These are phyloP conservation scores for Melanchra persicariae DNA, from an alignment of 2,888 invertebrate genomes.

Conservation along the genomic window DNA sequence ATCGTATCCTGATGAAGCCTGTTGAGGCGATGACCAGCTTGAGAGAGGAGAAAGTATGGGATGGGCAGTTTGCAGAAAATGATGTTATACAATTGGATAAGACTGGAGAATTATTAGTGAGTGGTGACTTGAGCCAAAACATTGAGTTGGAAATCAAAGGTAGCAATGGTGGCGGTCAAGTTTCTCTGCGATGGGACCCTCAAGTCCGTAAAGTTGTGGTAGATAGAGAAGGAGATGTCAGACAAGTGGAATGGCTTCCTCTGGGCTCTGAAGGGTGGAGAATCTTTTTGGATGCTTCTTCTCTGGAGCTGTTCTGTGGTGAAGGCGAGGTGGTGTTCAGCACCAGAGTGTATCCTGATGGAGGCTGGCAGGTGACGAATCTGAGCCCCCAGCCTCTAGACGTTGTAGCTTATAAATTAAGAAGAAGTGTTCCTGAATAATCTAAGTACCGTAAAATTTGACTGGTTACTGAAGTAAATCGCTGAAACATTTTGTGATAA, in stretches of 20 bases:
- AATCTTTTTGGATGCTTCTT: conserved; percentile 85
- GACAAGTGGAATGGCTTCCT: conserved; percentile 84
- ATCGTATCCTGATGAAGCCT: conserved; percentile 80
- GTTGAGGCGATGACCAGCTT: conserved; percentile 75
- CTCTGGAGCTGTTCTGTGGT: conserved; percentile 86
- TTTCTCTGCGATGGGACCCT: conserved; percentile 78
- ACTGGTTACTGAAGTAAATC: background rate
- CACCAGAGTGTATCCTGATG: conserved; percentile 80
- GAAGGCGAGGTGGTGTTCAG: conserved; percentile 88
- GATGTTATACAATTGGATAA: conserved; percentile 73
- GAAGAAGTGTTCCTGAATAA: conserved; percentile 3
- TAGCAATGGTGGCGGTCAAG: conserved; percentile 76
- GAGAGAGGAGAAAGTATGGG: conserved; percentile 70
- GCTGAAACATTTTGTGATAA: conserved; percentile 15
- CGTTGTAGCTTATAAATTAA: conserved; percentile 49
- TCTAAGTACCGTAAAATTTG: background rate
- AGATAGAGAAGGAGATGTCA: conserved; percentile 79
- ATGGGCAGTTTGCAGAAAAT: conserved; percentile 69
- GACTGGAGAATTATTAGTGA: conserved; percentile 80
- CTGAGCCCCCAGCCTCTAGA: conserved; percentile 68
- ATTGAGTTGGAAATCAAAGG: conserved; percentile 80
- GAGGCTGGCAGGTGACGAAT: conserved; percentile 78
- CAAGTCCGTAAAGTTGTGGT: conserved; percentile 77
- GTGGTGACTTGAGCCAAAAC: conserved; percentile 72
- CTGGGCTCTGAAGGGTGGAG: conserved; percentile 76